Conservation (phyloP, 2,113 vertebrate species). For the Pluvialis apricaria region DNA sequence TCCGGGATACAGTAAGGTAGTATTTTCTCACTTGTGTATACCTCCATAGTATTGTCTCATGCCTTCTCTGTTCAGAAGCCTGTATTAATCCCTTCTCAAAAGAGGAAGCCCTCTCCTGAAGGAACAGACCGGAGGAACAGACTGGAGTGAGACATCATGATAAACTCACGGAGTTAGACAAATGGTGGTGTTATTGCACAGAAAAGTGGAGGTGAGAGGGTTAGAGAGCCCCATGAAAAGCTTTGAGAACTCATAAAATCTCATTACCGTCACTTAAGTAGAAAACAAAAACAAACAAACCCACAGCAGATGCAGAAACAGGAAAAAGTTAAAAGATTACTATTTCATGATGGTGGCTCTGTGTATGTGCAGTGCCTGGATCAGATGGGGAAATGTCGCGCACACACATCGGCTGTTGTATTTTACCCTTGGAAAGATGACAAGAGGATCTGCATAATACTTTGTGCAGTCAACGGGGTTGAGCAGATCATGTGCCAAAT, state of each 20-base stretch:
- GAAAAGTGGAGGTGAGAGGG: not conserved
- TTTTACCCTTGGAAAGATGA: not conserved
- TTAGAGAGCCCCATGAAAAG: not conserved
- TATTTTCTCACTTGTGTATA: not conserved
- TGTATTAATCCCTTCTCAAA: not conserved
- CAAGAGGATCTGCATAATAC: conserved; percentile 4
- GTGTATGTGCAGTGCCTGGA: not conserved
- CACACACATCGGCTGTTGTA: not conserved
- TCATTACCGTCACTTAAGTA: not conserved
- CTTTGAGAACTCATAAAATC: not conserved
- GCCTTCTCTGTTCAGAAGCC: not conserved
- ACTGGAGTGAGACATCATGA: not conserved
- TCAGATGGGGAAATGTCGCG: not conserved
- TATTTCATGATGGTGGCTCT: not conserved
- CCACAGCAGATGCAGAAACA: not conserved
- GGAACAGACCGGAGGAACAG: not conserved
- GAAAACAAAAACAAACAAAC: not conserved
- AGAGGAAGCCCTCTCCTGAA: not conserved
- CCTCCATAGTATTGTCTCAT: not conserved
- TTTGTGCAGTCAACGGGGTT: not conserved
- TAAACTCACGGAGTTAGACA: not conserved
- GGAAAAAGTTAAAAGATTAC: not conserved
- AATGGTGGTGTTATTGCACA: not conserved
- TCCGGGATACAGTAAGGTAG: not conserved
- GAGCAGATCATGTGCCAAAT: not conserved